Conservation (phyloP, 2,113 vertebrate genomes). For the Poeciliopsis prolifica region DNA sequence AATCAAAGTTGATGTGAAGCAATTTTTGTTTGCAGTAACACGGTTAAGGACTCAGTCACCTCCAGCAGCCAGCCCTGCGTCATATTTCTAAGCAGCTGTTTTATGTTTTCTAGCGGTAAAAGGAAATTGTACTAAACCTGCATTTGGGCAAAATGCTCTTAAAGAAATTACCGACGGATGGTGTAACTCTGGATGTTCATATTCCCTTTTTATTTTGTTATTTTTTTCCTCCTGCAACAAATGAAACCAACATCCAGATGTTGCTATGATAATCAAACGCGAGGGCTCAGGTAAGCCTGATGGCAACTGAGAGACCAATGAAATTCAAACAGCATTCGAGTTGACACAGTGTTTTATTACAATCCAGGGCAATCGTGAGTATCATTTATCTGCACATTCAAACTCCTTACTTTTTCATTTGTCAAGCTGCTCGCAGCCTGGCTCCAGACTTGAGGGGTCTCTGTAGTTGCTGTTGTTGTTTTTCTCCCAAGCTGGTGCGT, state of each 20-base stretch:
- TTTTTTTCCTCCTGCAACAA: conserved; percentile 13
- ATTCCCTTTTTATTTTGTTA: not conserved
- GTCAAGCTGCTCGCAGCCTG: conserved; percentile 51
- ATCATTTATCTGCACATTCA: conserved; percentile 75
- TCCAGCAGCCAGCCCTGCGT: not conserved
- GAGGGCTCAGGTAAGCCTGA: conserved; percentile 35
- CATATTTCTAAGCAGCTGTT: not conserved
- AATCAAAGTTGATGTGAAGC: not conserved
- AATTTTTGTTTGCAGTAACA: too few species aligned
- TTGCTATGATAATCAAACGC: conserved; percentile 44
- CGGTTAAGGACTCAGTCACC: not conserved
- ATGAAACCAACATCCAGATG: conserved; percentile 42
- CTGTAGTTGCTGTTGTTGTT: not conserved
- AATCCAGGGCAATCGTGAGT: conserved; percentile 60
- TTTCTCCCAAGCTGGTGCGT: conserved; percentile 28
- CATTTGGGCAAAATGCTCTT: not conserved
- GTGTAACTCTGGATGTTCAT: not conserved
- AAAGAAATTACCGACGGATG: not conserved
- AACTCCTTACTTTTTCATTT: conserved; percentile 67
- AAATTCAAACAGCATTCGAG: conserved; percentile 55
- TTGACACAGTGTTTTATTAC: conserved; percentile 74
- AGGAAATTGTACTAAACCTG: not conserved
- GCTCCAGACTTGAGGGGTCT: not conserved
- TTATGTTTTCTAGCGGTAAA: not conserved
- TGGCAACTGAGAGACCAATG: conserved; percentile 33